Evolutionary conservation across 2,888 invertebrate species (phyloP), one percentile per base, ranked within the genome.

Genomic region (Eupithecia dodoneata): DNA sequence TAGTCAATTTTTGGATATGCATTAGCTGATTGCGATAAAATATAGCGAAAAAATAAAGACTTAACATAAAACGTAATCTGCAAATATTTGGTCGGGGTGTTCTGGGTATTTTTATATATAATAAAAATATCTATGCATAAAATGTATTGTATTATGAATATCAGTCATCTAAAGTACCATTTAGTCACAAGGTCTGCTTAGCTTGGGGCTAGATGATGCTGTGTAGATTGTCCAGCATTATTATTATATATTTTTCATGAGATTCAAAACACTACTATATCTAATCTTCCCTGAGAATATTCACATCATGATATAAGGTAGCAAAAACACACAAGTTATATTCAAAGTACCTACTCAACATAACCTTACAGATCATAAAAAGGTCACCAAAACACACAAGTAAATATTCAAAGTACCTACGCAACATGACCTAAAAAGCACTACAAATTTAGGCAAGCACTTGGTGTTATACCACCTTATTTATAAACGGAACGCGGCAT

Each of bases 401-500:
- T 7, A 59, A 59, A 59, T 59, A 63, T 63, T 30, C 18, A 63
- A 63, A 30, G 18, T 63, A 18, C 47, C 47, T 2, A 52, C 10
- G 18, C 63, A 63, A 30, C 10, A 63, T 63, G 30, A 63, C 63
- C 63, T 63, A 4, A 30, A 4, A 30, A 30, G 30, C 63, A 63
- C 63, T 30, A 63, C 30, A 63, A 63, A 63, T 30, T 63, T 63
- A 30, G 30, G 63, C 63, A 63, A 63, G 63, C 63, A 59, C 18
- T 30, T 30, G 10, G 63, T 63, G 63, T 30, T 30, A 63, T 4
- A 63, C 63, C 63, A 63, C 63, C 63, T 63, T 30, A 47, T 47
- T 71, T 71, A 30, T 71, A 72, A 63, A 72, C 63, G 15, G 5
- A 66, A 41, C 63, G 63, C 63, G 63, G 30, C 15, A 66, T 42